These are phyloP conservation scores for Diorhabda carinulata DNA, from an alignment of 1,140 invertebrate genomes.

Conservation along the genomic window DNA sequence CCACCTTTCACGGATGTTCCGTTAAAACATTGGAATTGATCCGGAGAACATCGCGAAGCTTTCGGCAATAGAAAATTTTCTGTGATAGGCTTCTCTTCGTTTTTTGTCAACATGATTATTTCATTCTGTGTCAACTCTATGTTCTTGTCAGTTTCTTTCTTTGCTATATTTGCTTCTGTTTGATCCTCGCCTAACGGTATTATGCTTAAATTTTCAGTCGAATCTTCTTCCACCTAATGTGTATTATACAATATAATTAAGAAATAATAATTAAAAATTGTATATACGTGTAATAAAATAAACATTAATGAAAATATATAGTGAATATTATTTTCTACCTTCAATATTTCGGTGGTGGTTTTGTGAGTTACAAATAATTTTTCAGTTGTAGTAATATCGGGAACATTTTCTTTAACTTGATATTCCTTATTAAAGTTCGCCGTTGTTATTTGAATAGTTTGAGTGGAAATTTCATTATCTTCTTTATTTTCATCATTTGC, in stretches of 20 bases:
- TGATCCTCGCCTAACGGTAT: constrained; percentile 17
- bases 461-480: constrained; percentile 12
- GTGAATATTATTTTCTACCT: constrained; percentile 4
- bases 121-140: constrained; percentile 9
- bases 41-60: constrained; percentile 55
- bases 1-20: constrained; percentile 57
- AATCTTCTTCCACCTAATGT: constrained; percentile 9
- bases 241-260: not conserved
- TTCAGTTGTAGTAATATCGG: constrained; percentile 37
- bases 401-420: constrained; percentile 36
- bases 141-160: constrained; percentile 2
- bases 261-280: not conserved
- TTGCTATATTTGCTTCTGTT: not conserved
- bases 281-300: not conserved
- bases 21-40: constrained; percentile 60
- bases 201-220: constrained; percentile 18
- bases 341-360: constrained; percentile 21
- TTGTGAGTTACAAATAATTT: constrained; percentile 34
- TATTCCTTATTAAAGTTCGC: constrained; percentile 22
- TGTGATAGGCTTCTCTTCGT: constrained; percentile 38
- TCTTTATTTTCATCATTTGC: constrained; percentile 9
- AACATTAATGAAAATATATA: not conserved
- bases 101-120: constrained; percentile 13
- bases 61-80: constrained; percentile 39
- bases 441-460: constrained; percentile 8